Conservation (phyloP, 2,113 vertebrate species). For the Corythornis cristatus region DNA sequence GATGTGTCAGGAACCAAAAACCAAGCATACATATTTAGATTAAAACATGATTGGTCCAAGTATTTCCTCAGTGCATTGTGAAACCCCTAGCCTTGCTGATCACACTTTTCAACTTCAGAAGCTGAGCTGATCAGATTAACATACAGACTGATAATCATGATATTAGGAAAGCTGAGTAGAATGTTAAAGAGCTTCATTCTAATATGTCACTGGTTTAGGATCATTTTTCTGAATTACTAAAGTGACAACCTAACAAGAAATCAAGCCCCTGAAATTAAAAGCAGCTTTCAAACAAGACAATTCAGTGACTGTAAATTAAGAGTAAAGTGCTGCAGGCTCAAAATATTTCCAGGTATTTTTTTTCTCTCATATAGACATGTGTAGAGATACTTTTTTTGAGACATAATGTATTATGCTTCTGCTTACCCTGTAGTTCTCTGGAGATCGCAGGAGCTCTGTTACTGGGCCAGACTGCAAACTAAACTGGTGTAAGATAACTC, state of each 20-base stretch:
- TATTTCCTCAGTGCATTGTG: not conserved
- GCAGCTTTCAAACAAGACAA: not conserved
- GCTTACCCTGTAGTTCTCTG: constrained; percentile 78
- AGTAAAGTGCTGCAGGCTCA: not conserved
- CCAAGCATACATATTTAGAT: not conserved
- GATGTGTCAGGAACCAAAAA: not conserved
- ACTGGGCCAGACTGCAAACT: constrained; percentile 76
- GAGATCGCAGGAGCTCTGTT: constrained; percentile 63
- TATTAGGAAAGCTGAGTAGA: not conserved
- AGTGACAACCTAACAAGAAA: not conserved
- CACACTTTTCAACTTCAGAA: not conserved
- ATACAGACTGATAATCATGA: not conserved
- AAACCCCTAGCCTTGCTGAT: not conserved
- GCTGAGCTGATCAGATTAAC: not conserved
- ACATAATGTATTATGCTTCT: not conserved
- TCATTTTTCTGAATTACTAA: not conserved
- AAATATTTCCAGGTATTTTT: not conserved
- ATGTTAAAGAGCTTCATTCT: not conserved
- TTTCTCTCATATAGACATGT: not conserved
- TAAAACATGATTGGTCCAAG: not conserved
- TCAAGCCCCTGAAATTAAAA: not conserved
- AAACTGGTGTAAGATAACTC: constrained; percentile 73
- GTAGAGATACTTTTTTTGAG: not conserved
- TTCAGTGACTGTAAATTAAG: not conserved
- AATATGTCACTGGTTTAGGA: not conserved